Conservation (phyloP, 2,888 invertebrate genomes). For the Epistrophe eligans region DNA sequence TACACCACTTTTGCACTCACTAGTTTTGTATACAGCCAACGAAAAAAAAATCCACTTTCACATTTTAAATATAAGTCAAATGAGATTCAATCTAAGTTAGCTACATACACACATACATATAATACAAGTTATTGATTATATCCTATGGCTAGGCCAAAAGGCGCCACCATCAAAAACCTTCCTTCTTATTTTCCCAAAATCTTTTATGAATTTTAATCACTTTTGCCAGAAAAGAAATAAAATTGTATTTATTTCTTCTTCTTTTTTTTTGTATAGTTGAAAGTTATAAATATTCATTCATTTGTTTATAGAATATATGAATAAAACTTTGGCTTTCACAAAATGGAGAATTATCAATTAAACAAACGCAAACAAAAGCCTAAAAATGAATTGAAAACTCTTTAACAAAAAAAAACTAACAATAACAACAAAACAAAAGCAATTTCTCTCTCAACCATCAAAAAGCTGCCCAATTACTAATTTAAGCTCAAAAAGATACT, state of each 20-base stretch:
- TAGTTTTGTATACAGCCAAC: background rate
- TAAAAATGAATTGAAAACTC: background rate
- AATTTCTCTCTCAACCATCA: slow-evolving; percentile 3
- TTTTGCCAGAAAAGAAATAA: background rate
- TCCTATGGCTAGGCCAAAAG: background rate
- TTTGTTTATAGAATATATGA: background rate
- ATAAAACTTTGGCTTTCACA: background rate
- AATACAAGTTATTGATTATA: background rate
- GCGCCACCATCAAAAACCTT: background rate
- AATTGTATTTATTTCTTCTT: background rate
- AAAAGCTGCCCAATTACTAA: slow-evolving; percentile 32
- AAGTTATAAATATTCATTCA: background rate
- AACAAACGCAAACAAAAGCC: background rate
- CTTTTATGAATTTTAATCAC: background rate
- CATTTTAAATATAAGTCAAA: background rate
- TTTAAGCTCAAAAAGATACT: slow-evolving; percentile 21
- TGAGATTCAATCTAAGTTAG: background rate
- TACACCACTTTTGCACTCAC: too few relatives aligned
- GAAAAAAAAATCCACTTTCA: too few relatives aligned
- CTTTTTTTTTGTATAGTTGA: background rate
- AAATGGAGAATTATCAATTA: slow-evolving; percentile 1
- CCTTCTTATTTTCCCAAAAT: background rate
- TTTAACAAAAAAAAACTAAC: slow-evolving; percentile 1
- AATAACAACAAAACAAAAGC: background rate
- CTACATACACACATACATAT: too few relatives aligned